Conservation (phyloP, 2,797 vertebrate species). For the Arnoldichthys spilopterus region DNA sequence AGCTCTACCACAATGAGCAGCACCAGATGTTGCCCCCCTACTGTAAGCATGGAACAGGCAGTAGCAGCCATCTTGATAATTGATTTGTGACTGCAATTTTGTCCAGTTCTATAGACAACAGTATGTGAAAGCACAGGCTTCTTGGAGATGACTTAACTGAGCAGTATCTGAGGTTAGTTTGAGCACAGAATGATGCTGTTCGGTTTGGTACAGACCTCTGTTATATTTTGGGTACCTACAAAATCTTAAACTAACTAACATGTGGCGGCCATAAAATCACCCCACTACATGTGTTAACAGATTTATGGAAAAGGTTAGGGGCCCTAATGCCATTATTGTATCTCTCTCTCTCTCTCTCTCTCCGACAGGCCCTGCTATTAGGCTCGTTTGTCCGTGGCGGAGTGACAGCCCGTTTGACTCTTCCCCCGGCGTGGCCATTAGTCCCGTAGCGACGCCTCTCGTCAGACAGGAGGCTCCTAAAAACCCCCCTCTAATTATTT, state of each 20-base stretch:
- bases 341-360: conserved; percentile 49
- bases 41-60: too few species aligned
- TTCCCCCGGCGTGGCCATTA: conserved; percentile 99
- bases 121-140: too few species aligned
- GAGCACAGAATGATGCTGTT: background rate
- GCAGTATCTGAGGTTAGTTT: background rate
- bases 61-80: too few species aligned
- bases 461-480: conserved; percentile 94
- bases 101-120: background rate
- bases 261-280: conserved; percentile 33
- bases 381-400: conserved; percentile 96
- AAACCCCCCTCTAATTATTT: conserved; percentile 99
- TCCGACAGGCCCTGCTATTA: conserved; percentile 85
- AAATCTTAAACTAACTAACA: conserved; percentile 1
- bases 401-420: conserved; percentile 97
- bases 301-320: conserved; percentile 85
- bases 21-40: too few species aligned
- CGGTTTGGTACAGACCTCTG: background rate
- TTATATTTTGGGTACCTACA: background rate
- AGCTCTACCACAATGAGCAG: too few species aligned
- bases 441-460: conserved; percentile 89
- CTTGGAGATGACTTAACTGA: too few species aligned
- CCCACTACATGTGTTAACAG: conserved; percentile 77
- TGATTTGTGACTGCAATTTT: background rate
- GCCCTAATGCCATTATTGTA: conserved; percentile 31